Evolutionary conservation across 2,113 vertebrate genomes (phyloP).

Genomic region (Corythaeola cristata): DNA sequence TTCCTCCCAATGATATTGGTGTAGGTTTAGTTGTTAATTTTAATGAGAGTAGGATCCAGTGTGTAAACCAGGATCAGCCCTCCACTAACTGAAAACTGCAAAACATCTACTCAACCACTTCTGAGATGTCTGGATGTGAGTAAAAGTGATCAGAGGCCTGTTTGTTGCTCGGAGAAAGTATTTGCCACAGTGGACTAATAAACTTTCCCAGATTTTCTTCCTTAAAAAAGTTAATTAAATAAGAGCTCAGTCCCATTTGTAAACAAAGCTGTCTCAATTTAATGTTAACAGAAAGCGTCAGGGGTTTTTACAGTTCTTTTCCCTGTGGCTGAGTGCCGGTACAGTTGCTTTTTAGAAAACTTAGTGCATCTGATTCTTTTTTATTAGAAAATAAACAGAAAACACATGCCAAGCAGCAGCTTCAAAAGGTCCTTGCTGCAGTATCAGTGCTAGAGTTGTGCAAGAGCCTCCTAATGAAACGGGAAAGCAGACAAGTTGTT

Average conservation of each 20-base stretch:
- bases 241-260: conserved; percentile 14
- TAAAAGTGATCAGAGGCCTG: background rate
- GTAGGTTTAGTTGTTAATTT: background rate
- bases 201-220: conserved; percentile 16
- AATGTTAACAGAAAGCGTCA: background rate
- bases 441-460: background rate
- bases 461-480: background rate
- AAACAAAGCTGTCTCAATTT: conserved; percentile 33
- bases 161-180: background rate
- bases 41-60: background rate
- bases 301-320: background rate
- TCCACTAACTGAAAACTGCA: background rate
- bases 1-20: background rate
- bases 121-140: background rate
- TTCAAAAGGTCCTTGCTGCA: background rate
- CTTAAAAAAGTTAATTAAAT: background rate
- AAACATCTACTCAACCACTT: background rate
- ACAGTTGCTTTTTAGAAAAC: conserved; percentile 17
- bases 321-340: background rate
- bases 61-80: background rate
- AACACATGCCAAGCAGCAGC: conserved; percentile 4
- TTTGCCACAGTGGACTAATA: conserved; percentile 17
- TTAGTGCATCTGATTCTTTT: background rate
- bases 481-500: background rate
- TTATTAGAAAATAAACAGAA: conserved; percentile 47